Evolutionary conservation across 2,888 invertebrate species (phyloP).

Genomic region (Caenorhabditis angaria): DNA sequence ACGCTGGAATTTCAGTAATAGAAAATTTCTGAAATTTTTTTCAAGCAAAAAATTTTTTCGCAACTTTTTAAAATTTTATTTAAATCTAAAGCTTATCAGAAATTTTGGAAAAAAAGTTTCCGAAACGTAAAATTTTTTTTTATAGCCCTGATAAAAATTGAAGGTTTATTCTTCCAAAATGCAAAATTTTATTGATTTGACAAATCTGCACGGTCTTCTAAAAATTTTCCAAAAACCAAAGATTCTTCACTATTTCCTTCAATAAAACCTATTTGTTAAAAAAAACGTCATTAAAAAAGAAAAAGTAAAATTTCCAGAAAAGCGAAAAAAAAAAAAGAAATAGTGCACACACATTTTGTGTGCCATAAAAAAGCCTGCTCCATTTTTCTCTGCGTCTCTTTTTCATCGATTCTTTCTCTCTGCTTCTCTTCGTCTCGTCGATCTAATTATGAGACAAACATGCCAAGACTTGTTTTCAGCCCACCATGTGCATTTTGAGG

Average conservation of each 20-base stretch:
- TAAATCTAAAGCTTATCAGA: not conserved
- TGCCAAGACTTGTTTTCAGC: not conserved
- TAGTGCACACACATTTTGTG: constrained; percentile 2
- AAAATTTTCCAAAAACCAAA: not conserved
- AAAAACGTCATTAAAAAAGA: not conserved
- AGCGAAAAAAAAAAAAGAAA: not conserved
- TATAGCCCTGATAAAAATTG: not conserved
- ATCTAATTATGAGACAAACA: not conserved
- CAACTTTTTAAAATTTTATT: not conserved
- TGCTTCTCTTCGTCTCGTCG: not conserved
- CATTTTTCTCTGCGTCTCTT: not conserved
- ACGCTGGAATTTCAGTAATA: no score
- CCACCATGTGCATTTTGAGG: no score
- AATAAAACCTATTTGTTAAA: no score
- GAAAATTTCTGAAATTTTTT: not conserved
- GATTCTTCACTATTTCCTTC: no score
- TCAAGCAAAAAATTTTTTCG: not conserved
- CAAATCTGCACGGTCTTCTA: not conserved
- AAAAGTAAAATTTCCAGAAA: not conserved
- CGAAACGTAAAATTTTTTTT: not conserved
- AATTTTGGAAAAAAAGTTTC: not conserved
- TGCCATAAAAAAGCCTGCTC: not conserved
- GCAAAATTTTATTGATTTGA: not conserved
- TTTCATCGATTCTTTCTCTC: not conserved
- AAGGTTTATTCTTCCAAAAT: not conserved